These are phyloP conservation scores for Drosophila obscura DNA, from an alignment of 1,140 invertebrate species.

Conservation along the genomic window DNA sequence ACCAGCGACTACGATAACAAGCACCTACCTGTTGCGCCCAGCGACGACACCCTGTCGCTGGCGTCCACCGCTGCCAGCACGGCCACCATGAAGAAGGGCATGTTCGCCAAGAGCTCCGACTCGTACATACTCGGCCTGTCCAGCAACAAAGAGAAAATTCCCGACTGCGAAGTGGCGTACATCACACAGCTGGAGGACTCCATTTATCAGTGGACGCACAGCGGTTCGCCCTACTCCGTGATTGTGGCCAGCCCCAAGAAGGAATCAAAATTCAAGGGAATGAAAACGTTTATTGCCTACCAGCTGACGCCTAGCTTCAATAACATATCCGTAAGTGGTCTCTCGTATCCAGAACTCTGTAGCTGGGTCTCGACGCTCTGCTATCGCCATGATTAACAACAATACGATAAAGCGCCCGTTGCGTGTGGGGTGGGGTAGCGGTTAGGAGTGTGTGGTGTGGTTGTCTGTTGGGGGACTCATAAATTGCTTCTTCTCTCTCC, in stretches of 20 bases:
- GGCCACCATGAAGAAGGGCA: constrained; percentile 89
- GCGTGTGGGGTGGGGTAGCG: neutral
- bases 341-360: no score
- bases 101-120: constrained; percentile 90
- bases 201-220: constrained; percentile 89
- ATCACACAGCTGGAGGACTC: constrained; percentile 89
- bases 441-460: constrained; percentile 14
- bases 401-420: constrained; percentile 39
- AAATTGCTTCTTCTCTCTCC: constrained; percentile 24
- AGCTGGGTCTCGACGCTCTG: constrained; percentile 3
- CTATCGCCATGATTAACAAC: constrained; percentile 50
- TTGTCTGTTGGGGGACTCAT: constrained; percentile 24
- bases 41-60: constrained; percentile 71
- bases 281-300: constrained; percentile 99
- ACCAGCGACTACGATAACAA: constrained; percentile 73
- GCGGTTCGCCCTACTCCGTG: constrained; percentile 90
- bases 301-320: constrained; percentile 97
- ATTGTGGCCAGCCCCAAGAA: constrained; percentile 97
- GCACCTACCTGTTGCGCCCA: constrained; percentile 73
- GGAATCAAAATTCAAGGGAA: constrained; percentile 97
- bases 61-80: constrained; percentile 49
- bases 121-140: constrained; percentile 93
- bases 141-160: constrained; percentile 87
- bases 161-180: constrained; percentile 90
- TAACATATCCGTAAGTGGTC: constrained; percentile 92